These are phyloP conservation scores for Corynorhinus townsendii DNA, from an alignment of 2,113 vertebrate genomes.

Conservation along the genomic window DNA sequence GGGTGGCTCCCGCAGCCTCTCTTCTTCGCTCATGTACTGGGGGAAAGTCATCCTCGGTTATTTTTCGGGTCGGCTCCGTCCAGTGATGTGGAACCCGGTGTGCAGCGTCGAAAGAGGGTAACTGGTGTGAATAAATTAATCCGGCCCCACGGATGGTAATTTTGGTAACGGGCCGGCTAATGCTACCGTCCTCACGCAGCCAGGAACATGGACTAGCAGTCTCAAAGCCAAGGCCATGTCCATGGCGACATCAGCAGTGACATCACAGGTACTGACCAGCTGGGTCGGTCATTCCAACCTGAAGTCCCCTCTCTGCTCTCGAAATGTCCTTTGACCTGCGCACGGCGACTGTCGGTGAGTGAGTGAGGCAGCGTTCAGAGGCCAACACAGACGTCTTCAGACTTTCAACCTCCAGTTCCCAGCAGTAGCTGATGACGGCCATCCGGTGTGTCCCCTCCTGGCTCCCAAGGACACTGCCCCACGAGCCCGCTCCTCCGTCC, in stretches of 20 bases:
- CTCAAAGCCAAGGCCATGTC: not conserved
- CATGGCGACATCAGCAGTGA: fast-evolving
- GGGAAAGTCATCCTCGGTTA: not conserved
- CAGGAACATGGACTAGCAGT: not conserved
- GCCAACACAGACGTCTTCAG: not conserved
- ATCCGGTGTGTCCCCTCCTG: fast-evolving
- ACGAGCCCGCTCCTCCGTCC: not conserved
- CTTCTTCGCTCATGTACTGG: no score
- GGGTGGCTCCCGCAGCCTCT: not conserved
- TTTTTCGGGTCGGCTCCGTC: not conserved
- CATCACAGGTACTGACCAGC: not conserved
- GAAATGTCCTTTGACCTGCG: not conserved
- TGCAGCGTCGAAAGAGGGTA: not conserved
- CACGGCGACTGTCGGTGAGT: not conserved
- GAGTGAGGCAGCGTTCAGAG: not conserved
- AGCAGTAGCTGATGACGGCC: fast-evolving
- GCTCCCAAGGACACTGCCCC: no score
- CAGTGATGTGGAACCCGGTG: not conserved
- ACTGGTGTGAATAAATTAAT: not conserved
- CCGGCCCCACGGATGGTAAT: not conserved
- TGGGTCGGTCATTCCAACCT: not conserved
- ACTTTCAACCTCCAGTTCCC: not conserved
- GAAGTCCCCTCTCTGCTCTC: not conserved
- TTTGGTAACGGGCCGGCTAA: not conserved
- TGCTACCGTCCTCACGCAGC: not conserved